These are phyloP conservation scores for Ooceraea biroi DNA, from an alignment of 1,140 invertebrate genomes.

Conservation along the genomic window DNA sequence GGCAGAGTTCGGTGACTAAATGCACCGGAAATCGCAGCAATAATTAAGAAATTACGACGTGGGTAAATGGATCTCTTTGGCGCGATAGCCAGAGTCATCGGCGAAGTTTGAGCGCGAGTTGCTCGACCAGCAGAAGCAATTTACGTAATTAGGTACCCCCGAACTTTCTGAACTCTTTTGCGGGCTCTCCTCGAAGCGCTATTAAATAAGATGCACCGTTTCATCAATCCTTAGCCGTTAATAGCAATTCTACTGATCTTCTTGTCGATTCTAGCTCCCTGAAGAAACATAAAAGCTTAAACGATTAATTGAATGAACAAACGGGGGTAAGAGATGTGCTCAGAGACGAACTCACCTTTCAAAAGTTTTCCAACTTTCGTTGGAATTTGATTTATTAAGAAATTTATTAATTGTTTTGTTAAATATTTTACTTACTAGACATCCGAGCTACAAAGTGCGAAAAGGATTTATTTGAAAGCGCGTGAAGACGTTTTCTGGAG, in stretches of 20 bases:
- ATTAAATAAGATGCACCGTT: slow-evolving; percentile 4
- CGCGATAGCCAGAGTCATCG: neutral
- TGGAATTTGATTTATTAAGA: slow-evolving; percentile 18
- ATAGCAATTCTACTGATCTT: neutral
- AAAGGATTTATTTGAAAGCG: slow-evolving; percentile 6
- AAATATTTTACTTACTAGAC: neutral
- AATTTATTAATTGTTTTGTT: neutral
- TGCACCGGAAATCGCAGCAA: slow-evolving; percentile 19
- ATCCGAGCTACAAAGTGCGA: neutral
- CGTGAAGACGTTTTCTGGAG: neutral
- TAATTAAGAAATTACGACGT: slow-evolving; percentile 11
- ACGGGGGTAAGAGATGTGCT: neutral
- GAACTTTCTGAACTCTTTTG: neutral
- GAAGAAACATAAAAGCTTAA: neutral
- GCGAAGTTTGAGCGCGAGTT: slow-evolving; percentile 2
- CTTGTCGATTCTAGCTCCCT: neutral
- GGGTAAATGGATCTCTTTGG: neutral
- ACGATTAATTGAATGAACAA: slow-evolving; percentile 13
- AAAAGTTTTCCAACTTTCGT: neutral
- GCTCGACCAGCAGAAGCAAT: neutral
- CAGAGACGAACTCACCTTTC: neutral
- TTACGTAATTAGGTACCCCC: slow-evolving; percentile 8
- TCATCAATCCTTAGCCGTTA: neutral
- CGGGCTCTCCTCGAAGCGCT: neutral
- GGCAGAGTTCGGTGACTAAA: slow-evolving; percentile 92